Conservation (phyloP, 1,140 invertebrate genomes). For the Cherax quadricarinatus region DNA sequence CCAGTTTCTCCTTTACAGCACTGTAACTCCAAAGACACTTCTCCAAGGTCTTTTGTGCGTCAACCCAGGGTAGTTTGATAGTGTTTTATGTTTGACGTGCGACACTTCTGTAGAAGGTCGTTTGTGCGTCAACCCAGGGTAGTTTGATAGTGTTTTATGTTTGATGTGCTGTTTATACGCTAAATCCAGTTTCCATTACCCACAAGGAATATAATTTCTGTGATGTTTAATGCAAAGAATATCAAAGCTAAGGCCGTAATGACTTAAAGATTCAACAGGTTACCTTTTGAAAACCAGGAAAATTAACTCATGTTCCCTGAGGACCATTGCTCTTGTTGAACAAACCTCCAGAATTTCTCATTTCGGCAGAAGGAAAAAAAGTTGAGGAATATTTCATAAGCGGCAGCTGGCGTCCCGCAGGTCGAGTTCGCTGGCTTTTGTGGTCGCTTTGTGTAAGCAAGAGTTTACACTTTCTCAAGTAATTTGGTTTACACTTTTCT, state of each 20-base stretch:
- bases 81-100: no score
- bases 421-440: not conserved
- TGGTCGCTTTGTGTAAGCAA: not conserved
- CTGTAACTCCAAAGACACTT: not conserved
- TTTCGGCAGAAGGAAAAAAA: not conserved
- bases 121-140: not conserved
- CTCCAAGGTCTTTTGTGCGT: not conserved
- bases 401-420: not conserved
- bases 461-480: not conserved
- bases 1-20: not conserved
- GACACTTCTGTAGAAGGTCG: not conserved
- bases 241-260: not conserved
- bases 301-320: not conserved
- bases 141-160: not conserved
- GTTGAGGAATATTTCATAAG: not conserved
- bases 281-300: not conserved
- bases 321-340: not conserved
- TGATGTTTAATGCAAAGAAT: not conserved
- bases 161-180: not conserved
- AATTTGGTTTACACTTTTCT: not conserved
- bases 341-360: not conserved
- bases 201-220: not conserved
- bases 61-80: not conserved
- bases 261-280: constrained; percentile 15
- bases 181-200: not conserved